Conservation (phyloP, 92 coral and sea anemone species). For the Galaxea fascicularis region DNA sequence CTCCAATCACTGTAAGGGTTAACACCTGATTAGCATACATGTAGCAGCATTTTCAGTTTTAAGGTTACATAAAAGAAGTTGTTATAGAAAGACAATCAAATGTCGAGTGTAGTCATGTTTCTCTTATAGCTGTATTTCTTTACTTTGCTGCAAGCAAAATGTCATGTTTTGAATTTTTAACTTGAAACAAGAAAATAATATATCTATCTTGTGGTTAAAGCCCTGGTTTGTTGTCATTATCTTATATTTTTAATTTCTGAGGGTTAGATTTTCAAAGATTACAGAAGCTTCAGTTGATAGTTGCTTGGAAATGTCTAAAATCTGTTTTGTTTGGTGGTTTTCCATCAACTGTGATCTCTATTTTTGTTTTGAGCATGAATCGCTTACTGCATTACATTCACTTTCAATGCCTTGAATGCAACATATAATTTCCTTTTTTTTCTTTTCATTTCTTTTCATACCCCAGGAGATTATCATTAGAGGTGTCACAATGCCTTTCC, state of each 20-base stretch:
- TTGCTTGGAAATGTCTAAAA: slow-evolving; percentile 14
- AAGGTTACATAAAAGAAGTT: background rate
- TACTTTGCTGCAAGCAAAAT: background rate
- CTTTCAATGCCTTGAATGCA: slow-evolving; percentile 16
- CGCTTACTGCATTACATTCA: background rate
- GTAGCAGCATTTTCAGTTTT: slow-evolving; percentile 1
- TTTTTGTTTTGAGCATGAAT: slow-evolving; percentile 19
- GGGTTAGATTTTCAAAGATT: slow-evolving; percentile 7
- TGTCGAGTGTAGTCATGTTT: background rate
- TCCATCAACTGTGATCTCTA: background rate
- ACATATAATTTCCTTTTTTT: slow-evolving; percentile 28
- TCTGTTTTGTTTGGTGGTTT: background rate
- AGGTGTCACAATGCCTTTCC: slow-evolving; percentile 7
- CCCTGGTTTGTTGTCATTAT: slow-evolving; percentile 15
- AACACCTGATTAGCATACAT: too few species aligned
- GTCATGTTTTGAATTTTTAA: slow-evolving; percentile 31
- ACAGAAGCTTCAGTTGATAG: background rate
- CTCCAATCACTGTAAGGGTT: too few species aligned
- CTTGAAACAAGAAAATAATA: background rate
- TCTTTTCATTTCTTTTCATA: slow-evolving; percentile 26
- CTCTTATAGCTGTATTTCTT: background rate
- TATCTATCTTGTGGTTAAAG: slow-evolving; percentile 1
- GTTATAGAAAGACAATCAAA: slow-evolving; percentile 20
- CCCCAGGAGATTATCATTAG: slow-evolving; percentile 41
- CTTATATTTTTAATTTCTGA: slow-evolving; percentile 12